Base-by-base conservation (phyloP, 2,797 vertebrate genomes). In the Acipenser oxyrinchus region DNA sequence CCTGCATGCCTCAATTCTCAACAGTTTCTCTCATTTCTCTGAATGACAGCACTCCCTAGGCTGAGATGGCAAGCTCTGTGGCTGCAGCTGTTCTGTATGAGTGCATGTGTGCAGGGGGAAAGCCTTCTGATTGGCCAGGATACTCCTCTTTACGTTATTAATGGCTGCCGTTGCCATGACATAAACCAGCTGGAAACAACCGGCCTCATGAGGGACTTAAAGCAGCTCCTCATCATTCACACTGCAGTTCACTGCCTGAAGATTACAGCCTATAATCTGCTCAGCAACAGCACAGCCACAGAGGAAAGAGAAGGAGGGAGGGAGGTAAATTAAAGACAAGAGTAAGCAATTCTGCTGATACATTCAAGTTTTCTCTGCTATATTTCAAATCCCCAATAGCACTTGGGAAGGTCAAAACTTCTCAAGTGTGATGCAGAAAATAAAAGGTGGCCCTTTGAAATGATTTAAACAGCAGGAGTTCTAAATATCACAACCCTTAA, bases 251-350 rank as follows among this genome's bases (percentile, higher is more conserved):
- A 72, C 71, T 68, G 73, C 78, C 77, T 76, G 68, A 80, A 81
- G 88, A 91, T 91, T 90, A 88, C 71, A 74, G 81, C 71, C 64
- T 75, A 76, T 91, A 90, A 91, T 92, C 89, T 90, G 86, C 90
- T 86, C 78, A 48, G 90, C 85, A 91, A 87, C 86, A 84, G 76
- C 79, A 68, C 73, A 67, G 67, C 75, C 2, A 1, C 6, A 37
- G 23, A 37, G 23, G 23, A 37, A 37, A 37, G 4, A 37, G 2
- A 4, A 51, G 57, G 18, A 10, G 50, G 37, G 68, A 63, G 64
- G 66, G 57, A 66, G n/a, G 13, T 7, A 65, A 59, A 63, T 60
- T 62, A 23, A 4, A 37, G 23, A 66, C 49, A 13, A 66, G 68
- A 81, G 83, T 82, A 77, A 82, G 79, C 84, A 84, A 80, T 79